These are phyloP conservation scores for Astreopora myriophthalma DNA, from an alignment of 64 coral and sea anemone species.

Conservation along the genomic window DNA sequence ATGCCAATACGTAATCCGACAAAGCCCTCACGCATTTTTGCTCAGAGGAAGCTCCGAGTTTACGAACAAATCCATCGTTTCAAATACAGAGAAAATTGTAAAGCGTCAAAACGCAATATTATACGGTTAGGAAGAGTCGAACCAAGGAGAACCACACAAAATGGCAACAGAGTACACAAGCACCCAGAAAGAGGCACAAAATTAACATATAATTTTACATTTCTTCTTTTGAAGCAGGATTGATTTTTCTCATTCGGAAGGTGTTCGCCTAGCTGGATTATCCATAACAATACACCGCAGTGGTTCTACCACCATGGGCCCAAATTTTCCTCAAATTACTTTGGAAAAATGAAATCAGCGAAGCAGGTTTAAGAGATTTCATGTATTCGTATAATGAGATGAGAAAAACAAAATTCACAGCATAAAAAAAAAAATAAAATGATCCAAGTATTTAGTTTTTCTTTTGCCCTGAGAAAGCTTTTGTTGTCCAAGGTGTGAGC, in stretches of 20 bases:
- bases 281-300: not conserved
- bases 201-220: not conserved
- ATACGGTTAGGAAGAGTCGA: too few species aligned
- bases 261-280: not conserved
- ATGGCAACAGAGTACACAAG: not conserved
- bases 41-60: not conserved
- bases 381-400: not conserved
- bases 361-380: not conserved
- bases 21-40: not conserved
- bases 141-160: not conserved
- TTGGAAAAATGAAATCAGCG: not conserved
- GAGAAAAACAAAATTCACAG: not conserved
- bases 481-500: slow-evolving; percentile 77
- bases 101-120: not conserved
- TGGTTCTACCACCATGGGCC: not conserved
- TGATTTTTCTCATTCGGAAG: not conserved
- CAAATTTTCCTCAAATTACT: not conserved
- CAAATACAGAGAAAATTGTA: not conserved
- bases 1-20: not conserved
- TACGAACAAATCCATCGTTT: not conserved
- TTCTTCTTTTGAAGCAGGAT: not conserved
- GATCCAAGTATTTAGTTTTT: slow-evolving; percentile 35
- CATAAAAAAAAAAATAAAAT: not conserved
- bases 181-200: not conserved
- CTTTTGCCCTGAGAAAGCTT: slow-evolving; percentile 16